Conservation (phyloP, 2,888 invertebrate genomes). For the Eupithecia pulchellata region DNA sequence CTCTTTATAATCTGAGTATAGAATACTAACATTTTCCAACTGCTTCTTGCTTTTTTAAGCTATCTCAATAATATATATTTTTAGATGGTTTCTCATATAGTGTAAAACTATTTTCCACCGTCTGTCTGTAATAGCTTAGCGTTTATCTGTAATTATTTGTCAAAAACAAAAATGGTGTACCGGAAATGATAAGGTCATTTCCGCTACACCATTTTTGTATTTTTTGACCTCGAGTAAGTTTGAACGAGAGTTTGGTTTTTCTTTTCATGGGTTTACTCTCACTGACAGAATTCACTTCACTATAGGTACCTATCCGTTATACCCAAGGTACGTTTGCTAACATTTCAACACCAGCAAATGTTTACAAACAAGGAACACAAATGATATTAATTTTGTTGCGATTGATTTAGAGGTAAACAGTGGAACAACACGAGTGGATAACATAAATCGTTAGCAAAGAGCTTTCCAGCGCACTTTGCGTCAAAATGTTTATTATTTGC, state of each 20-base stretch:
- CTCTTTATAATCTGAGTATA: too few relatives aligned
- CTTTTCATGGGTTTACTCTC: neutral
- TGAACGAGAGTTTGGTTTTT: neutral
- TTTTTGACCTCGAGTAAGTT: neutral
- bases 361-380: slow-evolving; percentile 1
- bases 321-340: neutral
- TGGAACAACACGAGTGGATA: slow-evolving; percentile 25
- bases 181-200: too few relatives aligned
- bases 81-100: too few relatives aligned
- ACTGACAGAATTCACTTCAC: neutral
- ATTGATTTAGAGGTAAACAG: slow-evolving; percentile 45
- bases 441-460: slow-evolving; percentile 33
- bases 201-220: too few relatives aligned
- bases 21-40: too few relatives aligned
- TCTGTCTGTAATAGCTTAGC: too few relatives aligned
- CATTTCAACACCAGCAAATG: neutral
- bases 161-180: slow-evolving; percentile 4
- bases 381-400: slow-evolving; percentile 38
- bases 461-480: slow-evolving; percentile 6
- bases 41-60: too few relatives aligned
- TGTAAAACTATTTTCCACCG: too few relatives aligned
- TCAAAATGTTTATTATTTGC: slow-evolving; percentile 15
- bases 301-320: too few relatives aligned
- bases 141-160: neutral
- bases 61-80: too few relatives aligned